These are phyloP conservation scores for Boloria selene DNA, from an alignment of 2,888 invertebrate genomes.

Conservation along the genomic window DNA sequence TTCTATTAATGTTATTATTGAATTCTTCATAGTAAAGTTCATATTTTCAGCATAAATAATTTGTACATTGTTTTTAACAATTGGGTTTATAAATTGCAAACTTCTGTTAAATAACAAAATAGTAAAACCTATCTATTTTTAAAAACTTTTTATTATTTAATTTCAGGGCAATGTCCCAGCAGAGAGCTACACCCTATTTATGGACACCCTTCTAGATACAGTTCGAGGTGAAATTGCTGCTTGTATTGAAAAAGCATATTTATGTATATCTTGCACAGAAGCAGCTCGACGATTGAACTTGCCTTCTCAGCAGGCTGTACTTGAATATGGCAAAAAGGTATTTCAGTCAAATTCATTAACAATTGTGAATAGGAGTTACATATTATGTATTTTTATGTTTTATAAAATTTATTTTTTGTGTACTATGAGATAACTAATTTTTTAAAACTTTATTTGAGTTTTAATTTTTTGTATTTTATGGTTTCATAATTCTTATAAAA, in stretches of 20 bases:
- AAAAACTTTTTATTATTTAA: conserved; percentile 55
- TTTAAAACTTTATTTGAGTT: too few relatives aligned
- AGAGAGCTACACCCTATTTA: conserved; percentile 97
- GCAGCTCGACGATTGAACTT: conserved; percentile 95
- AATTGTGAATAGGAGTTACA: too few relatives aligned
- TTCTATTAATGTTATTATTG: conserved; percentile 11
- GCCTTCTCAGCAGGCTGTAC: conserved; percentile 88
- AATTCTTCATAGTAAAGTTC: too few relatives aligned
- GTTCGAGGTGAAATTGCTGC: conserved; percentile 98
- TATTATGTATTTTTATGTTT: too few relatives aligned
- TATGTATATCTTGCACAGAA: conserved; percentile 92
- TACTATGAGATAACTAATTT: too few relatives aligned
- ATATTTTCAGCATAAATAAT: too few relatives aligned
- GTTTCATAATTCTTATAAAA: not conserved
- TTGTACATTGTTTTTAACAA: not conserved
- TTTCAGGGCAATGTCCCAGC: conserved; percentile 95
- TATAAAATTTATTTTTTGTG: too few relatives aligned
- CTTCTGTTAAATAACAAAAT: not conserved
- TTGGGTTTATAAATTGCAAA: not conserved
- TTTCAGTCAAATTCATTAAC: too few relatives aligned
- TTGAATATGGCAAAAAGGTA: conserved; percentile 83
- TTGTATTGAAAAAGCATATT: conserved; percentile 98
- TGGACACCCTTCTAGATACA: conserved; percentile 97
- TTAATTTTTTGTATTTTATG: too few relatives aligned
- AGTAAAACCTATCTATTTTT: conserved; percentile 50